These are phyloP conservation scores for Dicrostonyx torquatus DNA, from an alignment of 2,797 vertebrate genomes.

Conservation along the genomic window DNA sequence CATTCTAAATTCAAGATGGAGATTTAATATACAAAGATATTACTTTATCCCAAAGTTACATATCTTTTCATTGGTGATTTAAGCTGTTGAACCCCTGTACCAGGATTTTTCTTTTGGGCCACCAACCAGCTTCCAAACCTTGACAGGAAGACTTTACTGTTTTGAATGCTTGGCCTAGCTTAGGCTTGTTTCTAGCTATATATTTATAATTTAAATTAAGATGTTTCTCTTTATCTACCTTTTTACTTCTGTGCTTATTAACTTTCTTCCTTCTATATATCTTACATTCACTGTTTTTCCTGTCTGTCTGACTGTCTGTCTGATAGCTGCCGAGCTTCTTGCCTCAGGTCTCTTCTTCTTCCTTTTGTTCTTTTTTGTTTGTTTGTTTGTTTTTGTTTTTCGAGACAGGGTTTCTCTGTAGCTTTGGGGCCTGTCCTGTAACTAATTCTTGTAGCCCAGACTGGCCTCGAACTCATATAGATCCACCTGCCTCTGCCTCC, in stretches of 20 bases:
- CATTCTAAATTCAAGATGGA: background rate
- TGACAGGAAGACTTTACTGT: background rate
- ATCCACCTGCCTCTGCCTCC: no score
- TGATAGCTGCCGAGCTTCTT: background rate
- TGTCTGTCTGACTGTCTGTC: background rate
- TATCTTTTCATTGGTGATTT: constrained; percentile 6
- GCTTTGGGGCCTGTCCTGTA: no score
- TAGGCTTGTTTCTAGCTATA: background rate
- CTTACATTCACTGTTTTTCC: background rate
- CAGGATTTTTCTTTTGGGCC: background rate
- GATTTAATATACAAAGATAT: background rate
- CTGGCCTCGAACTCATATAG: no score
- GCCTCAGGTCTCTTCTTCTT: background rate
- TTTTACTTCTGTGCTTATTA: background rate
- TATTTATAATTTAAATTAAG: background rate
- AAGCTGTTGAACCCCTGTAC: background rate
- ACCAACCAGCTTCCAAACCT: background rate
- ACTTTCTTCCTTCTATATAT: background rate
- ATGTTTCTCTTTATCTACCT: background rate
- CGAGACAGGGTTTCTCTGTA: no score
- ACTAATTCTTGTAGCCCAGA: no score
- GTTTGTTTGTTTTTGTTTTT: no score
- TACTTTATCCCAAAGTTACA: background rate
- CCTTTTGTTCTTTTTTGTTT: no score
- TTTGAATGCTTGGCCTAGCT: background rate